Conservation (phyloP, 2,888 invertebrate genomes). For the Drosophila vallismaia region DNA sequence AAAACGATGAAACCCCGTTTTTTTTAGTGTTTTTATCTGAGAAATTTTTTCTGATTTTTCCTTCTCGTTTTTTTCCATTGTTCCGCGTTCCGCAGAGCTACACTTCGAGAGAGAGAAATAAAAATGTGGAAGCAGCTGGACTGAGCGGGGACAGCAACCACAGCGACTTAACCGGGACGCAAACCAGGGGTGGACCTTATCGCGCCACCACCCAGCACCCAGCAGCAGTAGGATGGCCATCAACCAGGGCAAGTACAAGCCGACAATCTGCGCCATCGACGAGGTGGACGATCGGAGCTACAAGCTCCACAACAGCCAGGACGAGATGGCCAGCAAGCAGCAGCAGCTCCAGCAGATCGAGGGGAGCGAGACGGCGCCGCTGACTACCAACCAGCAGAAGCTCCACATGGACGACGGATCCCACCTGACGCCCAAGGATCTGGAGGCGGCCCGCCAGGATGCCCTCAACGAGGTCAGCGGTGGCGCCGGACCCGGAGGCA, state of each 20-base stretch:
- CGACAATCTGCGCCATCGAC: constrained; percentile 79
- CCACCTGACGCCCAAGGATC: constrained; percentile 70
- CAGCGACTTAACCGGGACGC: neutral
- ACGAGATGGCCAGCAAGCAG: constrained; percentile 51
- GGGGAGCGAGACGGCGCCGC: constrained; percentile 81
- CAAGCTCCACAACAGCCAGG: constrained; percentile 64
- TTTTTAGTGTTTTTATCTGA: neutral
- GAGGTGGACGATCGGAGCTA: constrained; percentile 81
- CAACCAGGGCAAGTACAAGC: constrained; percentile 80
- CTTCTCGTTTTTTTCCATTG: neutral
- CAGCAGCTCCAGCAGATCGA: constrained; percentile 71
- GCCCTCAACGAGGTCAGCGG: constrained; percentile 46
- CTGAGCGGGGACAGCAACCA: constrained; percentile 11
- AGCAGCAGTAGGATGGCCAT: constrained; percentile 57
- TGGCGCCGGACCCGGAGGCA: constrained; percentile 46
- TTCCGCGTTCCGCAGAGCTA: constrained; percentile 10
- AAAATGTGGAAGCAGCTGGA: constrained; percentile 20
- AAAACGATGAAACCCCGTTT: constrained; percentile 45
- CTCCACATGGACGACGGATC: constrained; percentile 74
- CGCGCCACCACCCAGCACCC: constrained; percentile 28
- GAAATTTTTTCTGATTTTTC: constrained; percentile 22
- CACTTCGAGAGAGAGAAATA: constrained; percentile 2
- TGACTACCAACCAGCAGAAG: constrained; percentile 81
- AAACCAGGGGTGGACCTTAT: constrained; percentile 6
- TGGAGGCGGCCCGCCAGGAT: constrained; percentile 68